These are phyloP conservation scores for Megaustenia siamemsis DNA, from an alignment of 2,888 invertebrate genomes.

Conservation along the genomic window DNA sequence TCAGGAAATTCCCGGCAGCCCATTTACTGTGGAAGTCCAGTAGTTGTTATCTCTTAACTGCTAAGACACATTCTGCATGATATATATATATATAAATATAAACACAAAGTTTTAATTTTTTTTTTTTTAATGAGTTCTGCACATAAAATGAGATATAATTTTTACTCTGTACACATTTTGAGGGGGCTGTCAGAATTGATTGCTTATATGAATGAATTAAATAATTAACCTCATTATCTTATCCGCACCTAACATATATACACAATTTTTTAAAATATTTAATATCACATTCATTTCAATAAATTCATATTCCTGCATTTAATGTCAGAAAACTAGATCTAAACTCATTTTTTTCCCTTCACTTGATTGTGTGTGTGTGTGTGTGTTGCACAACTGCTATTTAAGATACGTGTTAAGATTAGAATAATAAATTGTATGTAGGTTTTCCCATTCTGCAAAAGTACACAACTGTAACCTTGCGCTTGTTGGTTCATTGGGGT, in stretches of 20 bases:
- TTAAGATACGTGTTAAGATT: background rate
- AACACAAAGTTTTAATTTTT: background rate
- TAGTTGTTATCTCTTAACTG: background rate
- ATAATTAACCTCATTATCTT: too few relatives aligned
- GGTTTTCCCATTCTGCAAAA: background rate
- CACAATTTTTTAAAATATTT: background rate
- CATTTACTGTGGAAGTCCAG: constrained; percentile 83
- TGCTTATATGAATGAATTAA: background rate
- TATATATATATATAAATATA: background rate
- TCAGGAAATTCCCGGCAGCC: constrained; percentile 97
- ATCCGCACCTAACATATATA: too few relatives aligned
- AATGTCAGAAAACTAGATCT: background rate
- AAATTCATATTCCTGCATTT: constrained; percentile 5
- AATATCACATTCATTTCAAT: background rate
- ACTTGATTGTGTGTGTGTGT: background rate
- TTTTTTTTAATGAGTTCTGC: background rate
- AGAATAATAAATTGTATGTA: background rate
- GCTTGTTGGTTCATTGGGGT: background rate
- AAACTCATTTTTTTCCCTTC: background rate
- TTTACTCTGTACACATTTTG: background rate
- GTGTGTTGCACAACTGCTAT: background rate
- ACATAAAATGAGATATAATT: background rate
- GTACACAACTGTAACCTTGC: background rate
- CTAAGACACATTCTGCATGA: background rate
- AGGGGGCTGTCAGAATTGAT: background rate